These are phyloP conservation scores for Triops longicaudatus DNA, from an alignment of 1,140 invertebrate species.

Conservation along the genomic window DNA sequence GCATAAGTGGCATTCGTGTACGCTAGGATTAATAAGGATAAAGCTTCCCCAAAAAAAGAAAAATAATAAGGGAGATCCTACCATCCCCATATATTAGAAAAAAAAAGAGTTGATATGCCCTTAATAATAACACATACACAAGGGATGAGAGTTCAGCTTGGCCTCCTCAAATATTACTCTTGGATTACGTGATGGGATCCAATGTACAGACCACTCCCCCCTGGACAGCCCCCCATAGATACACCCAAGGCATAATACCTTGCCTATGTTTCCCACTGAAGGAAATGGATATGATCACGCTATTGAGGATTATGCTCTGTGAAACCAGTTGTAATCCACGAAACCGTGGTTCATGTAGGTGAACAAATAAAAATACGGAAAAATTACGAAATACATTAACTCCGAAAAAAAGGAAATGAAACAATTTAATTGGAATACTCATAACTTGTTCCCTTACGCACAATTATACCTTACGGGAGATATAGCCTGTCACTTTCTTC, in stretches of 20 bases:
- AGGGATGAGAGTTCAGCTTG: neutral
- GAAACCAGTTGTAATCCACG: neutral
- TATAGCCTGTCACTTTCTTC: too few relatives aligned
- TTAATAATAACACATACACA: slow-evolving; percentile 9
- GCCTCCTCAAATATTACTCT: neutral
- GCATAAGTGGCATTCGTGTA: neutral
- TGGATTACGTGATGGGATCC: neutral
- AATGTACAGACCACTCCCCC: neutral
- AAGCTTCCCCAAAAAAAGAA: neutral
- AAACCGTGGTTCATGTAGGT: neutral
- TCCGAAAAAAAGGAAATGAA: too few relatives aligned
- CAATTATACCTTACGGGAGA: too few relatives aligned
- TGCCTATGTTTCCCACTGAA: neutral
- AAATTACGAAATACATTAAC: neutral
- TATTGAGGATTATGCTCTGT: neutral
- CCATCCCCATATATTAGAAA: neutral
- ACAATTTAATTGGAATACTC: too few relatives aligned
- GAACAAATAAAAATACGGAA: neutral
- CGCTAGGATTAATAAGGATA: neutral
- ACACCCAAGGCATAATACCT: neutral
- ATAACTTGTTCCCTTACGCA: too few relatives aligned
- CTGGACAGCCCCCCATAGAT: neutral
- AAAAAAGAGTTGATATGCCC: neutral
- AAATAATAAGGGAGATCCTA: neutral
- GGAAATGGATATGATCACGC: neutral